Base-by-base conservation (phyloP, 2,797 vertebrate genomes). In the Cyprinella venusta region DNA sequence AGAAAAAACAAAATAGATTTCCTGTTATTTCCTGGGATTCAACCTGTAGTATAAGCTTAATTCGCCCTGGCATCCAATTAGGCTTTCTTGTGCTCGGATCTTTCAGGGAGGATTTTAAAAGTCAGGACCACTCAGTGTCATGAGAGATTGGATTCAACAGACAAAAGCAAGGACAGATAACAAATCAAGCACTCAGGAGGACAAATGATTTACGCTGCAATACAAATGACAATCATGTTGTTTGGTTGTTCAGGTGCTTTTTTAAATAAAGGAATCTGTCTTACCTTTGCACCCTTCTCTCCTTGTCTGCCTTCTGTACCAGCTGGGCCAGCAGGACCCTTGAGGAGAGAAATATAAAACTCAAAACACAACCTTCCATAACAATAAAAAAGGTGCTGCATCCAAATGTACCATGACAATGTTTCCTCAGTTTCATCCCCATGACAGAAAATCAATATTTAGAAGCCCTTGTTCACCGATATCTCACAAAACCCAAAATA, bases 211-310 rank as follows among this genome's bases (percentile, higher is more conserved):
- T 83, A 59, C 85, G 19, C 45, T 65, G 54, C 26, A 76, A 59
- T 50, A 48, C 30, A 80, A 80, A 61, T 12, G 6, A 30, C 59
- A 64, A 45, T 36, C 63, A 36, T 71, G 13, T 10, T 64, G 21
- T 56, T 30, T 76, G 48, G 50, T 45, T 56, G 7, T 72, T 68
- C 15, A 2, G 33, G 24, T 26, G 45, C 26, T 19, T 33, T 15
- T 50, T 65, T 21, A 45, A 67, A 64, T 48, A 64, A 64, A 8
- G 1, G 30, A 56, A 54, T 19, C 1, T 3, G 10, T 26, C 86
- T 92, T 86, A 99, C 98, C 97, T 99, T 99, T 87, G 97, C 95
- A 63, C 98, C 98, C 85, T 99, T 99, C 91, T 99, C 98, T 76
- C 98, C 98, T 92, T 98, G 96, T 88, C 95, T 96, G 86, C 98